phyloP scores from a whole-genome alignment of 2,888 invertebrate genomes.

The Pristionchus maxplancki region DNA sequence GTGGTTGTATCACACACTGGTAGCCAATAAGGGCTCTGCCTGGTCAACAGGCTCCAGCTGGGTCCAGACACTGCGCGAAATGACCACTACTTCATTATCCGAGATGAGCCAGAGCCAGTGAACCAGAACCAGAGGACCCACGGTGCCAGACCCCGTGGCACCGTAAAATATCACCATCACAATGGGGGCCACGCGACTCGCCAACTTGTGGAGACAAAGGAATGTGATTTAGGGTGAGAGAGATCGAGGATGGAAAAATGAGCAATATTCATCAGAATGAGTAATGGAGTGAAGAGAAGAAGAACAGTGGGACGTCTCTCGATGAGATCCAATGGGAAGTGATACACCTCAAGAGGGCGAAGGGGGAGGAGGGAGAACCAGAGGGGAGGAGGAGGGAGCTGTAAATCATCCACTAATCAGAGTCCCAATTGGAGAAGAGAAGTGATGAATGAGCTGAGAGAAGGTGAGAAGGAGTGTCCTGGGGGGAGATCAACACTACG shows the following conservation, averaged over 20 bases:
- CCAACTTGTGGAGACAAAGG: slow-evolving; percentile 1
- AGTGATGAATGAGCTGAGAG: slow-evolving; percentile 22
- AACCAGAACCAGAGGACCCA: not conserved
- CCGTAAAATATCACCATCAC: slow-evolving; percentile 34
- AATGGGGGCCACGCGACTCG: not conserved
- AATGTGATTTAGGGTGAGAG: slow-evolving; percentile 8
- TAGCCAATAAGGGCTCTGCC: slow-evolving; percentile 13
- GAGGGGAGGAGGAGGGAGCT: not conserved
- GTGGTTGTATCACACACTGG: slow-evolving; percentile 32
- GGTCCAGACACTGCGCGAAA: slow-evolving; percentile 38
- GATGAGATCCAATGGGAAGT: not conserved
- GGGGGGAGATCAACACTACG: not conserved
- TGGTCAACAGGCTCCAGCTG: slow-evolving; percentile 44
- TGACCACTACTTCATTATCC: slow-evolving; percentile 27
- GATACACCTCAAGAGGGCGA: not conserved
- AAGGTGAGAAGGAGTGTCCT: not conserved
- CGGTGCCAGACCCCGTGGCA: slow-evolving; percentile 14
- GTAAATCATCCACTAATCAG: slow-evolving; percentile 44
- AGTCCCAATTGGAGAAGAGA: slow-evolving; percentile 8
- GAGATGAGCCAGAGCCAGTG: slow-evolving; percentile 1
- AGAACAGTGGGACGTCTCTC: slow-evolving; percentile 39
- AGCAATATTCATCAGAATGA: slow-evolving; percentile 29
- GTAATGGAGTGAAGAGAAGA: not conserved
- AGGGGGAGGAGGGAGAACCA: not conserved
- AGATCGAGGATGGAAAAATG: not conserved